phyloP scores from a whole-genome alignment of 2,797 vertebrate genomes.

The Labeo calbasu region DNA sequence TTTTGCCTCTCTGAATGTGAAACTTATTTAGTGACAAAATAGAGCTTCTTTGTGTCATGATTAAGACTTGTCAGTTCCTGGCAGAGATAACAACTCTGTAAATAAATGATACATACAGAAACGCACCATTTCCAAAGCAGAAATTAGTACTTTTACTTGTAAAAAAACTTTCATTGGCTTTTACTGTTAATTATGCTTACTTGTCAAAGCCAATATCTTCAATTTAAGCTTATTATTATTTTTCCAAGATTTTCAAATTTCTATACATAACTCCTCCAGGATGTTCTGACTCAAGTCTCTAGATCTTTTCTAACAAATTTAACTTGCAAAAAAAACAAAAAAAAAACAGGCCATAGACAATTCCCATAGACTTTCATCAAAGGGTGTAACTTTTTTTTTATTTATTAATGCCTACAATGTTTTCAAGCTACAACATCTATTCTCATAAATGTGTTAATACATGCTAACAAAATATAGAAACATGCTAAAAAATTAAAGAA shows the following conservation, averaged over 20 bases:
- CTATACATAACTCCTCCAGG: not conserved
- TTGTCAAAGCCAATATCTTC: not conserved
- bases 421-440: not conserved
- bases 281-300: not conserved
- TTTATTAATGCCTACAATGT: too few species aligned
- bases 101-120: not conserved
- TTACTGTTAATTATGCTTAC: not conserved
- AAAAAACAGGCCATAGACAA: not conserved
- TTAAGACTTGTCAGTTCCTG: not conserved
- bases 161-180: not conserved
- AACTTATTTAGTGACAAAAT: too few species aligned
- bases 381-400: not conserved
- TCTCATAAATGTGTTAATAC: not conserved
- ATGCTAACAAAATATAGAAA: not conserved
- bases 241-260: not conserved
- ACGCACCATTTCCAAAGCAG: not conserved
- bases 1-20: not conserved
- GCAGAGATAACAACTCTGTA: not conserved
- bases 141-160: not conserved
- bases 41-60: not conserved
- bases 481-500: not conserved
- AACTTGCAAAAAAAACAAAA: too few species aligned
- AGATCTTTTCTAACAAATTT: not conserved
- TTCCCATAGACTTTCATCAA: not conserved
- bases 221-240: not conserved